phyloP scores from a whole-genome alignment of 2,113 vertebrate species.

The Gopherus evgoodei region DNA sequence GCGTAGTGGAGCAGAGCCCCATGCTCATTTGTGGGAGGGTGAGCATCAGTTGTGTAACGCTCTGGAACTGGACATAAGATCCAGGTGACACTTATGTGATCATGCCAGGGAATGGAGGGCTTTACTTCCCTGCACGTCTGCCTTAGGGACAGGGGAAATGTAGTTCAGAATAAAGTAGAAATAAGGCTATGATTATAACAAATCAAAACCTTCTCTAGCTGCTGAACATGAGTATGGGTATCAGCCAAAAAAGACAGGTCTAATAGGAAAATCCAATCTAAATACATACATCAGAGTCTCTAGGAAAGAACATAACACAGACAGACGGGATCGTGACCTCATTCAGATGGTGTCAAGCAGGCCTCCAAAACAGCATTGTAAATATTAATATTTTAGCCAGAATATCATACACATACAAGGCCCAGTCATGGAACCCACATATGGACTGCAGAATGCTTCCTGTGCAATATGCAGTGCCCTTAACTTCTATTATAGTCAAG shows the following conservation, averaged over 20 bases:
- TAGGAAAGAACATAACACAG: neutral
- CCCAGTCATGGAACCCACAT: neutral
- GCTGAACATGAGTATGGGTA: neutral
- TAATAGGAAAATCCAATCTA: neutral
- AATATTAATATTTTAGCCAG: neutral
- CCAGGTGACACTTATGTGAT: neutral
- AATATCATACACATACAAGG: neutral
- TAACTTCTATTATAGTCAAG: neutral
- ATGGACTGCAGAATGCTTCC: neutral
- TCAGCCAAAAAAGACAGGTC: neutral
- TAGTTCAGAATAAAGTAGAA: neutral
- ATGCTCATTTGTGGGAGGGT: neutral
- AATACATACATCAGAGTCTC: neutral
- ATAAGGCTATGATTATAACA: neutral
- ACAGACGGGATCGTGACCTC: neutral
- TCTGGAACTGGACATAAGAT: neutral
- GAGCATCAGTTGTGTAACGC: neutral
- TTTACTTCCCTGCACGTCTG: too few species aligned
- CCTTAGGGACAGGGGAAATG: neutral
- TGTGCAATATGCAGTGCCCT: too few species aligned
- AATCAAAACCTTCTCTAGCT: neutral
- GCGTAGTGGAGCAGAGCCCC: neutral
- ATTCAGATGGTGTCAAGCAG: neutral
- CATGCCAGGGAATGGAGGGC: neutral
- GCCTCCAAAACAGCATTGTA: neutral